These are phyloP conservation scores for Planococcus citri DNA, from an alignment of 1,140 invertebrate genomes.

Conservation along the genomic window DNA sequence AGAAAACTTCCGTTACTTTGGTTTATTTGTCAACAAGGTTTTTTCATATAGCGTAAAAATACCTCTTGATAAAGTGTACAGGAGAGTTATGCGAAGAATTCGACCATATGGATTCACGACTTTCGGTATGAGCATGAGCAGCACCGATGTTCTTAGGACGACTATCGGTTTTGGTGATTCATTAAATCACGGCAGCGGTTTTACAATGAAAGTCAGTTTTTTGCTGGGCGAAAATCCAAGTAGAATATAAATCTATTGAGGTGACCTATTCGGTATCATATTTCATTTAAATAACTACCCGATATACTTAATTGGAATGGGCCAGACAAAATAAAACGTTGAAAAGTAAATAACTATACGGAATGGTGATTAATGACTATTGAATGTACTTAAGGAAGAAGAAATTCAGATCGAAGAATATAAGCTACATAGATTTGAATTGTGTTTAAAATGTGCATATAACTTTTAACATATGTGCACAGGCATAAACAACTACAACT, in stretches of 20 bases:
- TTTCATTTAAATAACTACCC: not conserved
- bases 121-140: too few species aligned
- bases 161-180: too few species aligned
- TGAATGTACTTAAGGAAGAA: not conserved
- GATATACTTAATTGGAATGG: constrained; percentile 7
- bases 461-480: not conserved
- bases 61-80: too few species aligned
- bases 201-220: not conserved
- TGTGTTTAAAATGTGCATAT: not conserved
- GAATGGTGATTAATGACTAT: not conserved
- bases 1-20: too few species aligned
- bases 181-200: too few species aligned
- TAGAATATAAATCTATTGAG: not conserved
- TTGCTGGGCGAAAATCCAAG: not conserved
- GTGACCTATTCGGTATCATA: not conserved
- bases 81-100: too few species aligned
- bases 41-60: too few species aligned
- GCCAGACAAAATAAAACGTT: not conserved
- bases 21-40: too few species aligned
- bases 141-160: too few species aligned
- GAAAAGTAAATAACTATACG: not conserved
- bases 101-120: too few species aligned
- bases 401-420: not conserved
- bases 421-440: not conserved
- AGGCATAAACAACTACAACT: too few species aligned